Base-by-base conservation (phyloP, 2,797 vertebrate genomes). In the Galaxias olidus region DNA sequence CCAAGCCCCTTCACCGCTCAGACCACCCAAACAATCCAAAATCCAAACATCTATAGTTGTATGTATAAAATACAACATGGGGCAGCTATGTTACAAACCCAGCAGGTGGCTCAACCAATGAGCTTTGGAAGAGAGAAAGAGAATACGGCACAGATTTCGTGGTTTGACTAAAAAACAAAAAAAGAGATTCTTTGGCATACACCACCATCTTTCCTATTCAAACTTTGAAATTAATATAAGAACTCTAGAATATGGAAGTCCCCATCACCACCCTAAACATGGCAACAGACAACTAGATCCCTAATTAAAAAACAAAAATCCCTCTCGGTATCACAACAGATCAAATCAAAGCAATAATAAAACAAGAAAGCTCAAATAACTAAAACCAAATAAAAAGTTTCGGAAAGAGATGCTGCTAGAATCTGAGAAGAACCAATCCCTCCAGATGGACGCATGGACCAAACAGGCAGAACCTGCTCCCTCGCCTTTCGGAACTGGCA, bases 121-220 rank as follows among this genome's bases (percentile, higher is more conserved):
- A 76, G 76, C 66, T 74, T 67, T 17, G 55, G 30, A n/a, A 15
- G 40, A 49, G 43, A 61, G 54, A 20, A 59, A 44, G 47, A 68
- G 59, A 14, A 20, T 61, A 17, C 20, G 14, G 46, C 19, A 49
- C 53, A 79, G 60, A 80, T 65, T 69, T 77, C 67, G 76, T 76
- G 80, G 59, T 77, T 65, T 86, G 82, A 82, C 78, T n/a, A n/a
- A 84, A 83, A 76, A 30, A 30, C 30, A 30, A 30, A 30, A 30
- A 30, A 76, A 79, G 61, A 66, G 74, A 76, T 86, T 92, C 90
- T 93, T 93, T 93, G 91, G 91, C 88, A 88, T 91, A 79, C 84
- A 88, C 77, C 77, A 85, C 72, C 68, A 53, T 65, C 66, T 53
- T 71, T 73, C 56, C 65, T 68, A 63, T 59, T 48, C 61, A 70